These are phyloP conservation scores for Amyelois transitella DNA, from an alignment of 1,140 invertebrate species.

Conservation along the genomic window DNA sequence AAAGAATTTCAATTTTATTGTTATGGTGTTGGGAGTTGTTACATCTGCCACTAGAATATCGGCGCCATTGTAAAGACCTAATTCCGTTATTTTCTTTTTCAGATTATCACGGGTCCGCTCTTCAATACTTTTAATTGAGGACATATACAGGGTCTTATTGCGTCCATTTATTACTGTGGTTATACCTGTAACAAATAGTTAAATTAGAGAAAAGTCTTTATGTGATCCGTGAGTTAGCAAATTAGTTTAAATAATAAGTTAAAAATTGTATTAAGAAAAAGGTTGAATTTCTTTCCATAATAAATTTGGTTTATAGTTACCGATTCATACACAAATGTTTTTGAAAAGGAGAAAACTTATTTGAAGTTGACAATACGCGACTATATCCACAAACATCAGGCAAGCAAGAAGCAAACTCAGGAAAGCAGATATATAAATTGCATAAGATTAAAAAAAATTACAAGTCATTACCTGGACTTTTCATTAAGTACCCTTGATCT, in stretches of 20 bases:
- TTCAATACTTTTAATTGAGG: slow-evolving; percentile 91
- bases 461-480: slow-evolving; percentile 80
- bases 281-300: too few species aligned
- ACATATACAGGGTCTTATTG: slow-evolving; percentile 95
- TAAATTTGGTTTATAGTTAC: too few species aligned
- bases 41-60: slow-evolving; percentile 92
- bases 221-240: too few species aligned
- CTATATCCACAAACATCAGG: too few species aligned
- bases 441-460: not conserved
- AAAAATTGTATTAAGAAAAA: too few species aligned
- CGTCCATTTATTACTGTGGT: slow-evolving; percentile 87
- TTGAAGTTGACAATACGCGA: too few species aligned
- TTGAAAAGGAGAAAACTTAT: too few species aligned
- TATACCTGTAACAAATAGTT: slow-evolving; percentile 77
- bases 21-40: slow-evolving; percentile 88
- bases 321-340: too few species aligned
- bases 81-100: slow-evolving; percentile 88
- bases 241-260: not conserved
- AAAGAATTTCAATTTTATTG: slow-evolving; percentile 79
- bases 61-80: slow-evolving; percentile 87
- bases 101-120: slow-evolving; percentile 90
- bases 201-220: too few species aligned
- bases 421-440: too few species aligned
- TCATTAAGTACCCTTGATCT: slow-evolving; percentile 86
- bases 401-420: too few species aligned